A percentile compares a stretch with the other conserved stretches of the same genome.
Evolutionary conservation across 2,797 vertebrate species (phyloP).

Genomic region (Moxostoma hubbsi): DNA sequence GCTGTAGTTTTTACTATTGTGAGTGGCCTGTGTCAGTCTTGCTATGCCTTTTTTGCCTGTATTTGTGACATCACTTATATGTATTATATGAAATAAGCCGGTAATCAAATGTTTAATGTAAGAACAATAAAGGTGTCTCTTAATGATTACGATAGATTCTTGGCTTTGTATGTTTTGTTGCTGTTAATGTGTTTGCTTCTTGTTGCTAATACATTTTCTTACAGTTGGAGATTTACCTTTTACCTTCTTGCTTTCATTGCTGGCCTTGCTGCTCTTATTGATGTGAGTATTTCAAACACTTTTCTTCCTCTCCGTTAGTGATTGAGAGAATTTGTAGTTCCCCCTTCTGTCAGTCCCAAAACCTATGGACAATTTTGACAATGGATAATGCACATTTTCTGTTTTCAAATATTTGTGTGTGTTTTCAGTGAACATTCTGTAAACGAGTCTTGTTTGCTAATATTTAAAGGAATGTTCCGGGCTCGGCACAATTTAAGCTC

Average conservation of each 20-base stretch:
- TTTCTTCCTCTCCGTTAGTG: background rate
- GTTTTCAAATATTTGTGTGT: too few species aligned
- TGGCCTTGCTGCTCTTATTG: conserved; percentile 88
- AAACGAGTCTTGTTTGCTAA: too few species aligned
- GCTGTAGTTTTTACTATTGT: conserved; percentile 16
- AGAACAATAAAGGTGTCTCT: background rate
- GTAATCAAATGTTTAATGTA: background rate
- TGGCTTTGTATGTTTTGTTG: background rate
- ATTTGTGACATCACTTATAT: conserved; percentile 1
- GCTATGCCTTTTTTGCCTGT: background rate
- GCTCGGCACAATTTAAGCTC: too few species aligned
- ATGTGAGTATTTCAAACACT: conserved; percentile 82
- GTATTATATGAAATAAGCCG: background rate
- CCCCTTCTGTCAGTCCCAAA: background rate
- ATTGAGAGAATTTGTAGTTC: too few species aligned
- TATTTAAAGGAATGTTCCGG: too few species aligned
- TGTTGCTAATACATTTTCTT: conserved; percentile 75
- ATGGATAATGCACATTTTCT: too few species aligned
- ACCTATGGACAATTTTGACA: background rate
- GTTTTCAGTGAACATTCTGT: too few species aligned
- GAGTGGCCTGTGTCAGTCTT: conserved; percentile 4
- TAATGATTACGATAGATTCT: background rate
- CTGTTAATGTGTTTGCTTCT: conserved; percentile 51
- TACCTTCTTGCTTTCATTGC: conserved; percentile 97
- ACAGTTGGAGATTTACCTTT: conserved; percentile 98